Evolutionary conservation across 1,140 invertebrate species (phyloP).

Genomic region (Aphidius ervi): DNA sequence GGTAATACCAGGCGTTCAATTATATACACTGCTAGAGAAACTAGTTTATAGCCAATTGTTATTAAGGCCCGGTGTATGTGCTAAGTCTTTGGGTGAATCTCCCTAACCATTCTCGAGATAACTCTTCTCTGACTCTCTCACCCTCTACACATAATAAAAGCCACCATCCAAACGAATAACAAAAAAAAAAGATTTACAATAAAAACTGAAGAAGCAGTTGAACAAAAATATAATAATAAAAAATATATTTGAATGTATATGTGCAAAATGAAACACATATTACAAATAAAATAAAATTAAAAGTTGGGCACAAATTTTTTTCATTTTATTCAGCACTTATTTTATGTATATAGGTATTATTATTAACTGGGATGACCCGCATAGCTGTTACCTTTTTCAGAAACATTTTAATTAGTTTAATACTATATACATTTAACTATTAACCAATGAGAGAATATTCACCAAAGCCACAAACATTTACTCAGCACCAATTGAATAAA

Average conservation of each 20-base stretch:
- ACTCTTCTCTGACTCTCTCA: constrained; percentile 9
- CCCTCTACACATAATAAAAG: constrained; percentile 10
- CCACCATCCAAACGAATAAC: constrained; percentile 27
- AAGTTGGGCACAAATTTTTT: too few relatives aligned
- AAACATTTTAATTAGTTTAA: constrained; percentile 41
- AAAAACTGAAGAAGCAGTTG: constrained; percentile 11
- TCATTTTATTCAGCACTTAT: not conserved
- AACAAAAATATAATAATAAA: not conserved
- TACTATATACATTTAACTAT: constrained; percentile 23
- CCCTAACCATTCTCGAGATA: not conserved
- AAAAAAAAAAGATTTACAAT: constrained; percentile 17
- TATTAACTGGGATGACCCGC: constrained; percentile 24
- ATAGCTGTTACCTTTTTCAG: constrained; percentile 25
- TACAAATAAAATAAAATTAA: not conserved
- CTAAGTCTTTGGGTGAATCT: constrained; percentile 25
- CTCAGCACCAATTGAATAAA: too few relatives aligned
- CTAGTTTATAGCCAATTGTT: constrained; percentile 37
- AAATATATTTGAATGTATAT: constrained; percentile 11
- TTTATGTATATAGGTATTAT: not conserved
- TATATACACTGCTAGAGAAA: constrained; percentile 16
- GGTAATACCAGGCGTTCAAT: constrained; percentile 25
- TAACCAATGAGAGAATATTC: constrained; percentile 14
- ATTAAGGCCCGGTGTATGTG: constrained; percentile 28
- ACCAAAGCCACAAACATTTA: not conserved
- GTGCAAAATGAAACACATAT: constrained; percentile 8